phyloP scores from a whole-genome alignment of 2,888 invertebrate species.

The Trissoscelio sp. region DNA sequence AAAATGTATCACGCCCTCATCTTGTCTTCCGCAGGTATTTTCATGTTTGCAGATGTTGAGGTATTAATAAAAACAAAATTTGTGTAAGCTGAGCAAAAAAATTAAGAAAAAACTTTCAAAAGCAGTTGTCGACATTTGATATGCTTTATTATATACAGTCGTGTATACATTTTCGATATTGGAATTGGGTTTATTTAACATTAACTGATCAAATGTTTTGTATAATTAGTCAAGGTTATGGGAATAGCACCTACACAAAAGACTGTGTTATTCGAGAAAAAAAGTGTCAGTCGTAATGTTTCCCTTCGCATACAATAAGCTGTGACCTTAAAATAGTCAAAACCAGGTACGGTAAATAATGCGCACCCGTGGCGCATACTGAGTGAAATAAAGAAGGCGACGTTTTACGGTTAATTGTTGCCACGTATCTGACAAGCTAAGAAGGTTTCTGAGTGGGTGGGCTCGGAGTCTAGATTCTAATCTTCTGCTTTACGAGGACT shows the following conservation, averaged over 20 bases:
- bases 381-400: slow-evolving; percentile 76
- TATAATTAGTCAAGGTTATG: slow-evolving; percentile 38
- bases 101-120: too few relatives aligned
- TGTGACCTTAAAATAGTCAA: slow-evolving; percentile 51
- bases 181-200: slow-evolving; percentile 18
- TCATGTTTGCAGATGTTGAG: slow-evolving; percentile 26
- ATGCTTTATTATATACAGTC: slow-evolving; percentile 1
- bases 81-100: not conserved
- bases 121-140: slow-evolving; percentile 11
- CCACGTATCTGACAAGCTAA: slow-evolving; percentile 71
- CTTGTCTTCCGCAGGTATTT: slow-evolving; percentile 6
- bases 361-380: slow-evolving; percentile 63
- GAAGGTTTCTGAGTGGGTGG: slow-evolving; percentile 79
- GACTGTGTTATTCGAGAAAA: slow-evolving; percentile 22
- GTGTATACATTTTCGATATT: slow-evolving; percentile 1
- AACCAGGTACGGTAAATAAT: slow-evolving; percentile 52
- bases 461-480: slow-evolving; percentile 80
- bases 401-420: slow-evolving; percentile 81
- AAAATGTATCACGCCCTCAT: slow-evolving; percentile 29
- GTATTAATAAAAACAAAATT: not conserved
- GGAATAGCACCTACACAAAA: slow-evolving; percentile 11
- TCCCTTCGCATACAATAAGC: slow-evolving; percentile 42
- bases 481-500: slow-evolving; percentile 78
- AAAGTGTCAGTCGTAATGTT: slow-evolving; percentile 51
- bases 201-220: slow-evolving; percentile 42